These are phyloP conservation scores for Calycopis cecrops DNA, from an alignment of 1,140 invertebrate genomes.

Conservation along the genomic window DNA sequence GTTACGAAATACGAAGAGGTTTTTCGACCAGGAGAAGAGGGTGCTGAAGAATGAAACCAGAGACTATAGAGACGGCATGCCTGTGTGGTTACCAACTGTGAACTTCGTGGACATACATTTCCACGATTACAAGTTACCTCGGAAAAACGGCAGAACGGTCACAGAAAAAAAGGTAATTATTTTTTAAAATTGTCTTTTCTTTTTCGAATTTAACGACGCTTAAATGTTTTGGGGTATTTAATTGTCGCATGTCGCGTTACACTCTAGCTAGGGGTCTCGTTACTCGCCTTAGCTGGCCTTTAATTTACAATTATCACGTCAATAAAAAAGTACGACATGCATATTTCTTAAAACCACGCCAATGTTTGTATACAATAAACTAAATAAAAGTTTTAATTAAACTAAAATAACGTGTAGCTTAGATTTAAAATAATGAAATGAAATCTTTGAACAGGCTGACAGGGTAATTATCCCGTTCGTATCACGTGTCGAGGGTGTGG, in stretches of 20 bases:
- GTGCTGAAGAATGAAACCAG: conserved; percentile 43
- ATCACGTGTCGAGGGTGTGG: conserved; percentile 50
- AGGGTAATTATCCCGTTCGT: conserved; percentile 64
- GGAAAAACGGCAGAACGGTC: conserved; percentile 37
- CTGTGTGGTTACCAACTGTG: conserved; percentile 56
- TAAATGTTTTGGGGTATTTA: too few relatives aligned
- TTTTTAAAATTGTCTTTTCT: conserved; percentile 14
- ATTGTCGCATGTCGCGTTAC: too few relatives aligned
- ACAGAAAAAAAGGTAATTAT: conserved; percentile 54
- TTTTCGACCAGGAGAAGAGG: conserved; percentile 47
- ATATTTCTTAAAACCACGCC: too few relatives aligned
- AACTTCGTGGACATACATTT: conserved; percentile 63
- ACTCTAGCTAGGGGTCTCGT: too few relatives aligned
- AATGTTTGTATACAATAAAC: too few relatives aligned
- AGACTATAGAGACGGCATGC: conserved; percentile 57
- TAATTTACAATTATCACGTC: too few relatives aligned
- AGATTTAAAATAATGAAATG: conserved; percentile 13
- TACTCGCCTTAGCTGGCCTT: too few relatives aligned
- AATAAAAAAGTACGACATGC: too few relatives aligned
- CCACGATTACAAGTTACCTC: conserved; percentile 42
- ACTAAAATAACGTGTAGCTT: conserved; percentile 6
- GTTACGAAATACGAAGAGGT: conserved; percentile 52
- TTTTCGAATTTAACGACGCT: too few relatives aligned
- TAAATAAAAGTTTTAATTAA: too few relatives aligned
- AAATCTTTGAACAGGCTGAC: conserved; percentile 48